Percentiles rank a stretch among this genome's conserved stretches.
These are phyloP conservation scores for Synanthedon tipuliformis DNA, from an alignment of 2,888 invertebrate species.

Conservation along the genomic window DNA sequence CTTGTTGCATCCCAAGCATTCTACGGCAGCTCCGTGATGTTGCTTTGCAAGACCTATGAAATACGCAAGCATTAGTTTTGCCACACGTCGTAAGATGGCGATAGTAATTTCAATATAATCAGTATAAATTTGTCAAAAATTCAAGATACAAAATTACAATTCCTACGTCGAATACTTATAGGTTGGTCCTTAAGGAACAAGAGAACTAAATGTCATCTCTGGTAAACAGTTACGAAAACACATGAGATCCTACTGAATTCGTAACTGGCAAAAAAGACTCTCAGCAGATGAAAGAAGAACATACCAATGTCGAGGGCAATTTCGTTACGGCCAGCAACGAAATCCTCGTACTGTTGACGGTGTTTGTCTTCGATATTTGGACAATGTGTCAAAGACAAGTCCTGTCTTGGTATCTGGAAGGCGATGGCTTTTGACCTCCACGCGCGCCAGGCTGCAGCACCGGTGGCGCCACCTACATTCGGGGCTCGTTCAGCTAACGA, in stretches of 20 bases:
- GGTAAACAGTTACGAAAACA: too few relatives aligned
- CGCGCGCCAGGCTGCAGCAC: slow-evolving; percentile 50
- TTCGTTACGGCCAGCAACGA: slow-evolving; percentile 93
- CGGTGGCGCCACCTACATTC: slow-evolving; percentile 49
- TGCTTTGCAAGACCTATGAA: slow-evolving; percentile 72
- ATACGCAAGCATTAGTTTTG: slow-evolving; percentile 7
- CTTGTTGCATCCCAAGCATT: slow-evolving; percentile 87
- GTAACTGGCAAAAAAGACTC: not conserved
- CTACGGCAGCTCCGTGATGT: slow-evolving; percentile 67
- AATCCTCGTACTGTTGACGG: slow-evolving; percentile 89
- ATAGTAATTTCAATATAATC: too few relatives aligned
- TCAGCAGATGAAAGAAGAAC: not conserved
- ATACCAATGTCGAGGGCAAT: slow-evolving; percentile 93
- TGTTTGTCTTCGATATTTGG: slow-evolving; percentile 84
- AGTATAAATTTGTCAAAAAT: too few relatives aligned
- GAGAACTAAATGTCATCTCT: too few relatives aligned
- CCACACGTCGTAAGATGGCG: slow-evolving; percentile 13
- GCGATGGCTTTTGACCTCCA: slow-evolving; percentile 74
- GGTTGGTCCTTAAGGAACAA: too few relatives aligned
- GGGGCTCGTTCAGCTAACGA: slow-evolving; percentile 80
- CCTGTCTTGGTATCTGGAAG: slow-evolving; percentile 93
- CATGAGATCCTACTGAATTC: not conserved
- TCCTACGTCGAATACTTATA: too few relatives aligned
- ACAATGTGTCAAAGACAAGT: slow-evolving; percentile 90
- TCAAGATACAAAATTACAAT: too few relatives aligned